A percentile compares a stretch with the other conserved stretches of the same genome.
These are phyloP conservation scores for Armadillidium nasatum DNA, from an alignment of 1,140 invertebrate species.

Conservation along the genomic window DNA sequence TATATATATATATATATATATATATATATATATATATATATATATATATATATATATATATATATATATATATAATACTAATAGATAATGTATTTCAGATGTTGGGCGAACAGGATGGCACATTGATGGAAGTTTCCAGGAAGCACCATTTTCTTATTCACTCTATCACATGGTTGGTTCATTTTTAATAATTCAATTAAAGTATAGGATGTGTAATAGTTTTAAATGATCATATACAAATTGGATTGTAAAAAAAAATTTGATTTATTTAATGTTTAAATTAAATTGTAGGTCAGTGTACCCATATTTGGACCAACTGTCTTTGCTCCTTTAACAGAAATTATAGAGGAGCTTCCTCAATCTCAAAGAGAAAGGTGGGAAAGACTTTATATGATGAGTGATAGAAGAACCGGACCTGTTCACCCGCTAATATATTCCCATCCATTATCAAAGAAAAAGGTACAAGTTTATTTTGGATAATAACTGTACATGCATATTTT, in stretches of 20 bases:
- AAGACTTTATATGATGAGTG: slow-evolving; percentile 52
- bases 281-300: slow-evolving; percentile 52
- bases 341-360: slow-evolving; percentile 49
- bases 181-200: too few species aligned
- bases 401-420: slow-evolving; percentile 48
- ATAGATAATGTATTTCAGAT: too few species aligned
- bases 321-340: slow-evolving; percentile 52
- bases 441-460: slow-evolving; percentile 40
- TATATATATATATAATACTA: too few species aligned
- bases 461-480: too few species aligned
- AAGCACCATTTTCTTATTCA: slow-evolving; percentile 52
- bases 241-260: neutral
- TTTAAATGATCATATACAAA: too few species aligned
- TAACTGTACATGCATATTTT: too few species aligned
- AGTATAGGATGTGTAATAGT: too few species aligned
- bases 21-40: too few species aligned
- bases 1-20: too few species aligned
- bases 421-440: slow-evolving; percentile 52
- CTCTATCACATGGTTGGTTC: slow-evolving; percentile 40
- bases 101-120: slow-evolving; percentile 56
- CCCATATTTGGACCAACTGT: slow-evolving; percentile 51
- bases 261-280: neutral
- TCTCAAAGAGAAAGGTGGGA: slow-evolving; percentile 50
- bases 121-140: slow-evolving; percentile 55
- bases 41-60: too few species aligned